These are phyloP conservation scores for Leucoma salicis DNA, from an alignment of 2,888 invertebrate genomes.

Conservation along the genomic window DNA sequence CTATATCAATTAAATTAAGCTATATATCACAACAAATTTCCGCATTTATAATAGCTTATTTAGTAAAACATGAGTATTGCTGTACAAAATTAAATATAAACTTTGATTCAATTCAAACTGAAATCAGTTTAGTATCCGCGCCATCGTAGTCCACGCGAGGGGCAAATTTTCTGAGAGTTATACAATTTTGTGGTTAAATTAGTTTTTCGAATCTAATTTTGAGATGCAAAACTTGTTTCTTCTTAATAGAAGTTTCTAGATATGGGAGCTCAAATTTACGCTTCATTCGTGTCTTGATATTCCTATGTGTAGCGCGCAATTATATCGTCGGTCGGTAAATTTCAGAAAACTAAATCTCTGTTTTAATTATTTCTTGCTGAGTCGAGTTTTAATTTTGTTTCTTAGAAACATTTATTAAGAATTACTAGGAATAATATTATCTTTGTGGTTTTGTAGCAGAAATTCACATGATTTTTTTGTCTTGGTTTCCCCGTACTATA, in stretches of 20 bases:
- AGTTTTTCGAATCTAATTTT: constrained; percentile 33
- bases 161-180: constrained; percentile 14
- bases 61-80: no score
- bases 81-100: neutral
- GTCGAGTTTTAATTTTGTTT: neutral
- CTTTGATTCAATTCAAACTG: constrained; percentile 12
- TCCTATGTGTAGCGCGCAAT: constrained; percentile 7
- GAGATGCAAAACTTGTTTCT: constrained; percentile 28
- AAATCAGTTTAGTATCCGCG: constrained; percentile 10
- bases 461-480: no score
- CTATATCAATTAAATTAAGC: no score
- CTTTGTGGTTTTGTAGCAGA: no score
- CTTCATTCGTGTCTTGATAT: constrained; percentile 15
- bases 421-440: neutral
- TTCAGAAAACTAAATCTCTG: constrained; percentile 3
- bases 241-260: constrained; percentile 25
- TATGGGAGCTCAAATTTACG: constrained; percentile 18
- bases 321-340: constrained; percentile 6
- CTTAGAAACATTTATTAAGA: neutral
- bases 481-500: no score
- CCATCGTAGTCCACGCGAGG: neutral
- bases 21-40: no score
- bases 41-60: no score
- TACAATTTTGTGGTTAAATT: constrained; percentile 29
- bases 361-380: constrained; percentile 6